Evolutionary conservation across 2,797 vertebrate genomes (phyloP).

Genomic region (Sebastes paucispinis): DNA sequence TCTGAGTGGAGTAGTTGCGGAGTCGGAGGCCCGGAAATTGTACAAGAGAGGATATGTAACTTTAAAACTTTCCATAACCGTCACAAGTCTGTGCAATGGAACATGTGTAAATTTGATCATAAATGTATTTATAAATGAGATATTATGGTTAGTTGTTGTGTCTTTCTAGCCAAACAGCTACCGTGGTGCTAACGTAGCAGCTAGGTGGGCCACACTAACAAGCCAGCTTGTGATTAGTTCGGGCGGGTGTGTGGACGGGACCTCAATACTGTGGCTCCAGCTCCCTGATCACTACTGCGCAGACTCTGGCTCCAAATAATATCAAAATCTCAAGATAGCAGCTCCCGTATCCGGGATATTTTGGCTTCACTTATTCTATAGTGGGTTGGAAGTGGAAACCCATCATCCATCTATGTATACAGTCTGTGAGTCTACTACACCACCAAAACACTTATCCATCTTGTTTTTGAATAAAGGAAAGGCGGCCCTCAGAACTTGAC

Average conservation of each 20-base stretch:
- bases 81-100: not conserved
- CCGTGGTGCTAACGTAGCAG: not conserved
- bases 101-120: no score
- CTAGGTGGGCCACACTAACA: not conserved
- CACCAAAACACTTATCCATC: conserved; percentile 38
- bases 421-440: not conserved
- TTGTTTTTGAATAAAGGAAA: conserved; percentile 33
- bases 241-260: not conserved
- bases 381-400: not conserved
- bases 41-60: not conserved
- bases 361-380: not conserved
- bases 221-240: not conserved
- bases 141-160: not conserved
- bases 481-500: conserved; percentile 19
- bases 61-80: not conserved
- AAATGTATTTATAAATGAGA: not conserved
- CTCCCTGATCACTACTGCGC: not conserved
- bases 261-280: not conserved
- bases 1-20: no score
- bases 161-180: not conserved
- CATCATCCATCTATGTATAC: not conserved
- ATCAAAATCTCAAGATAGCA: not conserved
- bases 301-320: not conserved
- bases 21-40: not conserved
- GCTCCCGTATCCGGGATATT: no score